phyloP scores from a whole-genome alignment of 2,797 vertebrate species.

The Pipistrellus nathusii region DNA sequence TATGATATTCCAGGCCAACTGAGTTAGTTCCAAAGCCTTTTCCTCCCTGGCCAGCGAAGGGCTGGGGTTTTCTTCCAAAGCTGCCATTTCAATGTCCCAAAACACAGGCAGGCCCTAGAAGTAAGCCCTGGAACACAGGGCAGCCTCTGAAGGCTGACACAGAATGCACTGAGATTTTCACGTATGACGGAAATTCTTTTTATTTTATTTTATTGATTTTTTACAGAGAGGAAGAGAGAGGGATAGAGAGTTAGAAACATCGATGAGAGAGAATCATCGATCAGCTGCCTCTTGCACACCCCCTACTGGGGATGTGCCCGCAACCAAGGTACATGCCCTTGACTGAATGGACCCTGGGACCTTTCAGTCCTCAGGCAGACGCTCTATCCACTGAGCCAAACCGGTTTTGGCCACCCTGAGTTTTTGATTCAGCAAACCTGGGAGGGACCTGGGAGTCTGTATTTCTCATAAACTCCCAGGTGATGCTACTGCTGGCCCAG shows the following conservation, averaged over 20 bases:
- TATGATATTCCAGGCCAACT: not conserved
- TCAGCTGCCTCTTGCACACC: no score
- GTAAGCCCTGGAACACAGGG: not conserved
- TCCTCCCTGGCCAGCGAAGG: not conserved
- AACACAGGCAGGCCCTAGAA: not conserved
- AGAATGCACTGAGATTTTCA: not conserved
- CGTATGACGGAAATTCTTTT: not conserved
- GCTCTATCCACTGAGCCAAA: no score
- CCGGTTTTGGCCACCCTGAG: not conserved
- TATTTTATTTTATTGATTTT: no score
- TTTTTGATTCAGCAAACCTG: not conserved
- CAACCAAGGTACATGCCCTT: no score
- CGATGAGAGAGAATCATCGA: no score
- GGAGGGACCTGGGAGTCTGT: not conserved
- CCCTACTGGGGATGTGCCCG: no score
- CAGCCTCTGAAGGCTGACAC: not conserved
- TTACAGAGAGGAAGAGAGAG: no score
- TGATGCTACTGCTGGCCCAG: not conserved
- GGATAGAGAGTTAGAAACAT: no score
- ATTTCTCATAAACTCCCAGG: not conserved
- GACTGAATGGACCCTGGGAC: no score
- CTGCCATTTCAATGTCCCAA: not conserved
- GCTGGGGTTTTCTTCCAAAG: not conserved
- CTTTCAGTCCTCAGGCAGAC: no score
- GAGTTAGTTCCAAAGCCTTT: not conserved